A percentile compares a stretch with the other conserved stretches of the same genome.
Evolutionary conservation across 1,140 invertebrate species (phyloP).

Genomic region (Octopus sinensis): DNA sequence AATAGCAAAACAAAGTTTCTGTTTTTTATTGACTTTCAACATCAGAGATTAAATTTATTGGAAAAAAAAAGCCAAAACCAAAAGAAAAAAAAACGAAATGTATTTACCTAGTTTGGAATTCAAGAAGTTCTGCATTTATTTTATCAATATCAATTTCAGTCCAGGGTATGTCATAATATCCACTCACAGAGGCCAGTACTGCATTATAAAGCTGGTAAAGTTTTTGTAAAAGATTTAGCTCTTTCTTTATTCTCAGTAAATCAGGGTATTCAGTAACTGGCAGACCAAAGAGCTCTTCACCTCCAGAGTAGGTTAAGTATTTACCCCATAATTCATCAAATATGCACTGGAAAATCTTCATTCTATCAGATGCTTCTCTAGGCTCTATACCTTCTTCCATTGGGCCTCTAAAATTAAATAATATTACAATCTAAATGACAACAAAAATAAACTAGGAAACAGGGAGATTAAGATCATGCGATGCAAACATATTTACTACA

Average conservation of each 20-base stretch:
- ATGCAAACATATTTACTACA: neutral
- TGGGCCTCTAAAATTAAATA: conserved; percentile 64
- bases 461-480: neutral
- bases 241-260: neutral
- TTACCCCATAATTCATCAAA: neutral
- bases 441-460: neutral
- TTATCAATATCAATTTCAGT: conserved; percentile 4
- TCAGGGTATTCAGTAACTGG: neutral
- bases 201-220: neutral
- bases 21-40: too few species aligned
- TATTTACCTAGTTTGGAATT: neutral
- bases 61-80: too few species aligned
- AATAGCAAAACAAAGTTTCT: too few species aligned
- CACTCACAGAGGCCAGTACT: neutral
- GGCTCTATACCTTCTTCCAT: conserved; percentile 85
- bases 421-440: neutral
- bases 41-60: too few species aligned
- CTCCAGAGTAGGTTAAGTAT: neutral
- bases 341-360: conserved; percentile 31
- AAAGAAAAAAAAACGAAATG: neutral
- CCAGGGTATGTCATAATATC: neutral
- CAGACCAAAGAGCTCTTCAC: neutral
- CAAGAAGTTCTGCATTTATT: neutral
- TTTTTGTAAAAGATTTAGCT: neutral
- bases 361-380: conserved; percentile 82